Evolutionary conservation across 1,140 invertebrate species (phyloP), one percentile per base, ranked within the genome.

Genomic region (Schlechtendalia chinensis): DNA sequence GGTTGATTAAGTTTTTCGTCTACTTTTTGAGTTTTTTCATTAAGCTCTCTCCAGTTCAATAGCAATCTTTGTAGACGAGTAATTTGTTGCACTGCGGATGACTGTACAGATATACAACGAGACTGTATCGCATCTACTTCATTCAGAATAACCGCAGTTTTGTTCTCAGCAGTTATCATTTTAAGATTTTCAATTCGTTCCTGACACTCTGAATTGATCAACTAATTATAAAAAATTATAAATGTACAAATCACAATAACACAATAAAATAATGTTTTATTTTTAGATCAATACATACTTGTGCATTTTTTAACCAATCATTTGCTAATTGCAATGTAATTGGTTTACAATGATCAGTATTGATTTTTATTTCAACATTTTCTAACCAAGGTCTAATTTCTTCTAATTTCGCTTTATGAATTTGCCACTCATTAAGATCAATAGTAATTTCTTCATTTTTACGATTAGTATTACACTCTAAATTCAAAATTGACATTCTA

Each of bases 301-400:
- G 82, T 17, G 82, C 79, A 50, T 90, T 90, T 83, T 89, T 89
- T 67, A 94, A 86, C 84, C 94, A 90, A 81, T 91, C 89, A 83
- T 93, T 90, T 86, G 94, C 94, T 88, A 97, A 94, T 82, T 91
- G 86, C 29, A 97, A 86, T 65, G 89, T 82, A 86, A 90, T 85
- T n/a, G 93, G 92, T 86, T 93, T 92, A 83, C 91, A 82, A 85
- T 87, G 85, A 71, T 91, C 90, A 82, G 89, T 89, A 77, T 91
- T 89, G 47, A 93, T 87, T 85, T 92, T 92, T 16, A 91, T 87
- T 88, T 97, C 94, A 29, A 93, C 93, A 84, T 94, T 89, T 84
- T 96, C 92, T 80, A 97, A 89, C 92, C 95, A 96, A 3, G 94
- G 94, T 85, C 93, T 92, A 39, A 98, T 89, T 85, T 94, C 90